These are phyloP conservation scores for Sorex araneus DNA, from an alignment of 2,113 vertebrate species.

Conservation along the genomic window DNA sequence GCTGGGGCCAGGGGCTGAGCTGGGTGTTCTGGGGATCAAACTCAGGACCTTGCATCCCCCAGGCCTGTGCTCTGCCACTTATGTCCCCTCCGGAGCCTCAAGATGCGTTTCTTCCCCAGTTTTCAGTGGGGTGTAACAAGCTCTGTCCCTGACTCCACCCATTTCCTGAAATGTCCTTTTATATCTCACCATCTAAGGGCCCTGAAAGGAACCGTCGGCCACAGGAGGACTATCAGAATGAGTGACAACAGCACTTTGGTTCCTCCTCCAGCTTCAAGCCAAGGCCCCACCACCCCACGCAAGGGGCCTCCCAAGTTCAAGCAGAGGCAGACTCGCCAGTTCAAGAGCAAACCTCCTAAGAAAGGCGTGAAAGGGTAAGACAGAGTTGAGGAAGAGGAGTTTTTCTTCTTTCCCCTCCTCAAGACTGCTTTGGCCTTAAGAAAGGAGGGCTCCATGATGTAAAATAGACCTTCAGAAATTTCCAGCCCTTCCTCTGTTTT, in stretches of 20 bases:
- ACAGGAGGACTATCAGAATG: conserved; percentile 76
- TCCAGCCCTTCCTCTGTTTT: not conserved
- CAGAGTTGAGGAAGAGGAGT: not conserved
- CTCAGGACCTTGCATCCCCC: too few species aligned
- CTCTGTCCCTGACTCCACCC: not conserved
- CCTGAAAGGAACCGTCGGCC: conserved; percentile 18
- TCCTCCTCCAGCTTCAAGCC: conserved; percentile 70
- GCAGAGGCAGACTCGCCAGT: conserved; percentile 97
- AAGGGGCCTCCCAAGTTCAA: conserved; percentile 99
- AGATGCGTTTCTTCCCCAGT: not conserved
- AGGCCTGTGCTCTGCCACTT: too few species aligned
- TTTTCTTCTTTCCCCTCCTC: not conserved
- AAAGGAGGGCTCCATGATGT: not conserved
- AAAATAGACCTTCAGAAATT: not conserved
- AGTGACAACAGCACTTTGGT: conserved; percentile 86
- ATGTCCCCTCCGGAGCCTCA: too few species aligned
- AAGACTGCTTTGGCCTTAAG: not conserved
- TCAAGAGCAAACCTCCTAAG: conserved; percentile 99
- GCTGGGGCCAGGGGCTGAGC: too few species aligned
- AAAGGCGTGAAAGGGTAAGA: conserved; percentile 97
- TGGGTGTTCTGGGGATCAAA: too few species aligned
- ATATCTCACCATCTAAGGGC: conserved; percentile 19
- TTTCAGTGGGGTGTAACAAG: not conserved
- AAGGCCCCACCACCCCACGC: conserved; percentile 94
- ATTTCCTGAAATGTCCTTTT: conserved; percentile 3